phyloP scores from a whole-genome alignment of 2,113 vertebrate genomes.

The Neopipo cinnamomea region DNA sequence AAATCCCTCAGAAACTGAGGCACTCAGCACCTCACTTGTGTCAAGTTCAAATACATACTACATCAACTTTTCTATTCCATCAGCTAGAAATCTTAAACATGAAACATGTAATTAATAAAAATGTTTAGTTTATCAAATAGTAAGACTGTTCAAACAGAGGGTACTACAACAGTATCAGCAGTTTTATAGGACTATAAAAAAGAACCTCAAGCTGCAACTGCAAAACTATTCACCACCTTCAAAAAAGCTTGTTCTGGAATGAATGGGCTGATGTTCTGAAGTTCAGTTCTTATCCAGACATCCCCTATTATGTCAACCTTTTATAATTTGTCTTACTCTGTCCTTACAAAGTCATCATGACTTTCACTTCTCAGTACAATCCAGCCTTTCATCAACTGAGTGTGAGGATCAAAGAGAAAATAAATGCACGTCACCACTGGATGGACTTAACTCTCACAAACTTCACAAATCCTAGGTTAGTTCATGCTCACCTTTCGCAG shows the following conservation, averaged over 20 bases:
- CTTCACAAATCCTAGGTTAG: not conserved
- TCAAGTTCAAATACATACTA: not conserved
- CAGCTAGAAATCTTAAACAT: not conserved
- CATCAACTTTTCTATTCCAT: not conserved
- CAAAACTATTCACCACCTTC: not conserved
- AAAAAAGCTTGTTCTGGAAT: not conserved
- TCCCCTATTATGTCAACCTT: not conserved
- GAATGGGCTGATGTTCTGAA: not conserved
- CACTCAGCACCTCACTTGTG: not conserved
- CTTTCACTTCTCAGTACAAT: not conserved
- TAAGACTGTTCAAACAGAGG: not conserved
- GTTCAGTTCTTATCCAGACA: not conserved
- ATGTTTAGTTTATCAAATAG: not conserved
- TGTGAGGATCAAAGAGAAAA: not conserved
- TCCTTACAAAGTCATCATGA: conserved; percentile 3
- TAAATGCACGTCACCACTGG: not conserved
- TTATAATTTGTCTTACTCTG: not conserved
- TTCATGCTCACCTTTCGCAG: conserved; percentile 87
- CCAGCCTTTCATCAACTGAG: not conserved
- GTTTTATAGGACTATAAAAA: not conserved
- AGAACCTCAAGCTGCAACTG: not conserved
- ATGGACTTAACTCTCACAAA: not conserved
- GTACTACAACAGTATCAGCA: not conserved
- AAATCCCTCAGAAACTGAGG: not conserved
- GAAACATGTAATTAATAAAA: not conserved